A percentile compares a stretch with the other conserved stretches of the same genome.
These are phyloP conservation scores for Conops quadrifasciatus DNA, from an alignment of 2,888 invertebrate genomes.

Conservation along the genomic window DNA sequence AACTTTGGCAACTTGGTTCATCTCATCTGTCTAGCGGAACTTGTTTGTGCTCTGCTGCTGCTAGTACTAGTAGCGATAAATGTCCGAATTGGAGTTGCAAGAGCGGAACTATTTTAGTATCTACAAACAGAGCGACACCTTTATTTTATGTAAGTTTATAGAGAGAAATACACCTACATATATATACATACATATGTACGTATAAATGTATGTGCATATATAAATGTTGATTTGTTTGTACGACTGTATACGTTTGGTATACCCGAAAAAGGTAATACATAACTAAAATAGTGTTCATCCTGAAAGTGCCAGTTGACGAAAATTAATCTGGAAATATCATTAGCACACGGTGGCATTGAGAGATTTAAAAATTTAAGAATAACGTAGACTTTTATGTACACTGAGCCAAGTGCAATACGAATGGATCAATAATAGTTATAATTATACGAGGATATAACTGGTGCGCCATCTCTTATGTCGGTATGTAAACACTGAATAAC, in stretches of 20 bases:
- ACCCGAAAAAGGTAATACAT: background rate
- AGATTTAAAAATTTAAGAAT: too few relatives aligned
- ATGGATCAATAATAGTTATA: too few relatives aligned
- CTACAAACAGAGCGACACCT: background rate
- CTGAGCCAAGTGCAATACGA: too few relatives aligned
- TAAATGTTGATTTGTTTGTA: background rate
- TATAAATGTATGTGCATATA: background rate
- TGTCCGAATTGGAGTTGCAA: constrained; percentile 20
- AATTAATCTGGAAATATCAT: constrained; percentile 29
- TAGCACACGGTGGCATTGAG: background rate
- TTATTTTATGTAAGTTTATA: too few relatives aligned
- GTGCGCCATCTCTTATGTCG: too few relatives aligned
- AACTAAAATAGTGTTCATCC: constrained; percentile 7
- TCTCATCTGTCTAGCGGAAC: constrained; percentile 31
- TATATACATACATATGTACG: too few relatives aligned
- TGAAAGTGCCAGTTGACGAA: constrained; percentile 6
- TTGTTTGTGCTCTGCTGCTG: constrained; percentile 2
- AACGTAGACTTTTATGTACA: too few relatives aligned
- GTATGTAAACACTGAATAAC: too few relatives aligned
- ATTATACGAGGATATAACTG: too few relatives aligned
- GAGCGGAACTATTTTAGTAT: constrained; percentile 21
- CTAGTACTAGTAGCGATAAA: constrained; percentile 5
- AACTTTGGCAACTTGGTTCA: constrained; percentile 16
- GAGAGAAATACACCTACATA: background rate
- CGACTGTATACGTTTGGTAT: background rate